Conservation (phyloP, 2,113 vertebrate species). For the Brienomyrus longianalis region DNA sequence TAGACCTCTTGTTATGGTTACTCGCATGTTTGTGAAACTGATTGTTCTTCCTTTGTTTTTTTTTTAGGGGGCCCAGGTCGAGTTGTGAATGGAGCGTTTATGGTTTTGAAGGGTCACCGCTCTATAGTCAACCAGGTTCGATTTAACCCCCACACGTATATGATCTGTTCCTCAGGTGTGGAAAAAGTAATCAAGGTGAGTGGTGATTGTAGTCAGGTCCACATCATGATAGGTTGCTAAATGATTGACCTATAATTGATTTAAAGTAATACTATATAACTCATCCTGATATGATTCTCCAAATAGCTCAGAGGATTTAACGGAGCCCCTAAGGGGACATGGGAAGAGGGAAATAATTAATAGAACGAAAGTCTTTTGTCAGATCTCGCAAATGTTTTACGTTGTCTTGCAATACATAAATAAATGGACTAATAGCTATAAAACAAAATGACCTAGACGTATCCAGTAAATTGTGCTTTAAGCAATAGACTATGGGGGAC, state of each 20-base stretch:
- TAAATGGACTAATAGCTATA: neutral
- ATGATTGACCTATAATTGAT: neutral
- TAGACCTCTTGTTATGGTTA: neutral
- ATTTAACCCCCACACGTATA: constrained; percentile 94
- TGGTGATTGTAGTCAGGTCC: neutral
- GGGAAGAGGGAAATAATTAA: neutral
- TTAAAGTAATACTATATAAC: neutral
- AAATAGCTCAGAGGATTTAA: neutral
- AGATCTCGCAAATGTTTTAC: neutral
- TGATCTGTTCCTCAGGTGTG: constrained; percentile 98
- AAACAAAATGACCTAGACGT: neutral
- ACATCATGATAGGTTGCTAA: neutral
- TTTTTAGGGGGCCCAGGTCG: constrained; percentile 79
- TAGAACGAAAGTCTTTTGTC: neutral
- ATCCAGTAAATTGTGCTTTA: neutral
- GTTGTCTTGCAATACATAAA: neutral
- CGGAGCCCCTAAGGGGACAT: neutral
- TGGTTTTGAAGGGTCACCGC: constrained; percentile 95
- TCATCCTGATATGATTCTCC: neutral
- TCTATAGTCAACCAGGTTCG: constrained; percentile 98
- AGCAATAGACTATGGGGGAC: neutral
- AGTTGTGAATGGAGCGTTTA: constrained; percentile 93
- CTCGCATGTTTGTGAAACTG: neutral
- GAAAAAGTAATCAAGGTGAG: constrained; percentile 99
- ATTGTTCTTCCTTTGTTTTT: neutral